Conservation (phyloP, 1,140 invertebrate species). For the Bombus confusus region DNA sequence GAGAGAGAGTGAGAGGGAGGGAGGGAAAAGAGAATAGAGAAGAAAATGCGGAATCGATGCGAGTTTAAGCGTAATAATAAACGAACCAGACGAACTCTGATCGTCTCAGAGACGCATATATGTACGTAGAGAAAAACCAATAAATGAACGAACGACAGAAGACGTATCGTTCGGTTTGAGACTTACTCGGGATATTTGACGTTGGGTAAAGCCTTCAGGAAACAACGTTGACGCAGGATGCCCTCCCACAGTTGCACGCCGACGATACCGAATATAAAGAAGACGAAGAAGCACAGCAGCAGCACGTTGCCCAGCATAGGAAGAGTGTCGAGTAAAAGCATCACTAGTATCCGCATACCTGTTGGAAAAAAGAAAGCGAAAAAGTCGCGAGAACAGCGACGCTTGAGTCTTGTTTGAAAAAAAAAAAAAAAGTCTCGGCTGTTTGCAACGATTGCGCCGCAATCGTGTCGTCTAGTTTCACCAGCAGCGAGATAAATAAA, state of each 20-base stretch:
- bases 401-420: background rate
- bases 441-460: too few species aligned
- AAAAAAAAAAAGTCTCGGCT: too few species aligned
- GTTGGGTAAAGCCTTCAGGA: constrained; percentile 87
- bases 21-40: constrained; percentile 13
- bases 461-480: background rate
- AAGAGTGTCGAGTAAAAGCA: constrained; percentile 98
- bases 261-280: constrained; percentile 99
- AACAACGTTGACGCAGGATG: constrained; percentile 96
- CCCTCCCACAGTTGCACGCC: constrained; percentile 99
- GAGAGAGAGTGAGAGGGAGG: background rate
- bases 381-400: constrained; percentile 23
- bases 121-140: background rate
- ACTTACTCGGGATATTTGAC: constrained; percentile 90
- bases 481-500: background rate
- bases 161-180: constrained; percentile 61
- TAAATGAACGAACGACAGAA: constrained; percentile 2
- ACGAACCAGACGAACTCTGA: constrained; percentile 8
- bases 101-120: background rate
- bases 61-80: constrained; percentile 41
- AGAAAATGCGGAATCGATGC: constrained; percentile 48
- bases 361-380: constrained; percentile 33
- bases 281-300: constrained; percentile 99
- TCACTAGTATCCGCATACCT: constrained; percentile 99
- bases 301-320: constrained; percentile 99